Percentiles rank a stretch among this genome's conserved stretches.
These are phyloP conservation scores for Cheilosia vulpina DNA, from an alignment of 2,888 invertebrate genomes.

Conservation along the genomic window DNA sequence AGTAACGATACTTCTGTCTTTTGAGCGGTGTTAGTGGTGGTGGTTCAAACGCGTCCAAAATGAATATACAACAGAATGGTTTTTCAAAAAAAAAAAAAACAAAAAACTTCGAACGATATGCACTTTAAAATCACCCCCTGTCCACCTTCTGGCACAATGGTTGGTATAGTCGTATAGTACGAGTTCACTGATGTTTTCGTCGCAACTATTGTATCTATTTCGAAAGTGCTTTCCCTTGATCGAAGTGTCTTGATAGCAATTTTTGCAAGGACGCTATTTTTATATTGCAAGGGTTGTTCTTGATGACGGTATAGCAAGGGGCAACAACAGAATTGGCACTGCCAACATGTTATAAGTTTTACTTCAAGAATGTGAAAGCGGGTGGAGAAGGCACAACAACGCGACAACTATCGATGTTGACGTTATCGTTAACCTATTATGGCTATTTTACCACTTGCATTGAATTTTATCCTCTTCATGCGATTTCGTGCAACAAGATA, in stretches of 20 bases:
- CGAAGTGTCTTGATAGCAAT: slow-evolving; percentile 66
- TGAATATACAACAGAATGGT: slow-evolving; percentile 46
- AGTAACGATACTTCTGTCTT: slow-evolving; percentile 30
- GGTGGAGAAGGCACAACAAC: slow-evolving; percentile 1
- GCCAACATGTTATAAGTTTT: slow-evolving; percentile 41
- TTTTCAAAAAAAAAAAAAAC: slow-evolving; percentile 38
- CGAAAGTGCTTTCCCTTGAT: slow-evolving; percentile 67
- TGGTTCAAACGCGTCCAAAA: slow-evolving; percentile 33
- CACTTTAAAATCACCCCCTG: slow-evolving; percentile 24
- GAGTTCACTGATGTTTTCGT: slow-evolving; percentile 40
- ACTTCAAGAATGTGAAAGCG: slow-evolving; percentile 41
- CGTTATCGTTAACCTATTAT: slow-evolving; percentile 58
- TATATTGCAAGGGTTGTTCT: slow-evolving; percentile 28
- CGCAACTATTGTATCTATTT: slow-evolving; percentile 51
- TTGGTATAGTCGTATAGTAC: not conserved
- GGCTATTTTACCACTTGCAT: slow-evolving; percentile 61
- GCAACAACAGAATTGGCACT: slow-evolving; percentile 33
- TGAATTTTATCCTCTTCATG: slow-evolving; percentile 34
- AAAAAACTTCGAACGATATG: slow-evolving; percentile 48
- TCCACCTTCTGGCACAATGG: slow-evolving; percentile 1
- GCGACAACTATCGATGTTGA: slow-evolving; percentile 34
- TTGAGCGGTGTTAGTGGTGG: not conserved
- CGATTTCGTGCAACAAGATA: slow-evolving; percentile 33
- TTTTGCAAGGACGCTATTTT: slow-evolving; percentile 40
- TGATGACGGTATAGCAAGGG: slow-evolving; percentile 31